A percentile compares a stretch with the other conserved stretches of the same genome.
Evolutionary conservation across 1,140 invertebrate species (phyloP).

Genomic region (Drosophila mojavensis): DNA sequence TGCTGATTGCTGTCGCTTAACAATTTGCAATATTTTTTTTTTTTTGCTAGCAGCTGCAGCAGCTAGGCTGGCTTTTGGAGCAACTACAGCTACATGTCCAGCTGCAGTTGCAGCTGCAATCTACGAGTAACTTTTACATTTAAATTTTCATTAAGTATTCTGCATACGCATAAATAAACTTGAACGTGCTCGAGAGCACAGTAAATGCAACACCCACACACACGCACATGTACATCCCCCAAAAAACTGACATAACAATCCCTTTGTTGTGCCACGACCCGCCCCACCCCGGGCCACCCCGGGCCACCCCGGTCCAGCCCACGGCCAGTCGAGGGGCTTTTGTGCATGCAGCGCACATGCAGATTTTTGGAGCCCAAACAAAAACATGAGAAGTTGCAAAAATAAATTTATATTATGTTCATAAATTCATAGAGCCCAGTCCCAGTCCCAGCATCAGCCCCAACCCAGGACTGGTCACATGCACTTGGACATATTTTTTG

Average conservation of each 20-base stretch:
- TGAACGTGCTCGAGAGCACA: conserved; percentile 77
- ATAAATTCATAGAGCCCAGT: conserved; percentile 81
- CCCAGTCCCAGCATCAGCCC: conserved; percentile 5
- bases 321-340: conserved; percentile 13
- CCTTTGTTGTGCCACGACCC: conserved; percentile 64
- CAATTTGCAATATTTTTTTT: not conserved
- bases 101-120: conserved; percentile 20
- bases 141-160: conserved; percentile 83
- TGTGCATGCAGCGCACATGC: conserved; percentile 56
- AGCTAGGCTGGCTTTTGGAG: not conserved
- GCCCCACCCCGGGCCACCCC: not conserved
- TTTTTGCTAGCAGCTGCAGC: not conserved
- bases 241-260: conserved; percentile 67
- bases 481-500: conserved; percentile 58
- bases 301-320: conserved; percentile 1
- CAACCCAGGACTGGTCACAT: conserved; percentile 35
- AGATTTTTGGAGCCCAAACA: conserved; percentile 71
- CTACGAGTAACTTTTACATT: conserved; percentile 80
- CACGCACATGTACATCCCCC: conserved; percentile 12
- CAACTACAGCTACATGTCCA: conserved; percentile 16
- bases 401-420: conserved; percentile 84
- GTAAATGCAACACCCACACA: conserved; percentile 56
- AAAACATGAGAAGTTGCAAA: conserved; percentile 82
- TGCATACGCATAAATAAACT: conserved; percentile 83
- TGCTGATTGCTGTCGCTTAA: conserved; percentile 16